Base-by-base conservation (phyloP, 1,140 invertebrate genomes). In the Hypothenemus hampei region DNA sequence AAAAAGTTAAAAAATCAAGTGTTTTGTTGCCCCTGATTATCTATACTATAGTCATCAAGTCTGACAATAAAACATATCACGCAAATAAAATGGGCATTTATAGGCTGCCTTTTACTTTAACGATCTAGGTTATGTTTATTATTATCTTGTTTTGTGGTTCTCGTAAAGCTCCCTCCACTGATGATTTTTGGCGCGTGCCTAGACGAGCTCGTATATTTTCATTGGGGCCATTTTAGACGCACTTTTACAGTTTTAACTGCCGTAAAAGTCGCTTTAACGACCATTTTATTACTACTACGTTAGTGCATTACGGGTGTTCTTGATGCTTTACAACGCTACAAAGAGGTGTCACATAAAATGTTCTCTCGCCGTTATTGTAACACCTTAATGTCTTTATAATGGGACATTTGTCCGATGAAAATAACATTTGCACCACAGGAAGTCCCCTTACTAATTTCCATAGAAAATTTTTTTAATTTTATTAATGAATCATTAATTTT, bases 181-280 rank as follows among this genome's bases (percentile, higher is more conserved):
- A 67, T 62, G 61, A 67, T 59, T 57, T 63, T 49, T 64, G 61
- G 62, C 67, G 61, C 67, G 66, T 66, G 65, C 65, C 67, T 66
- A 66, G 66, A 61, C 54, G 61, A 59, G 60, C 49, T 63, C 65
- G 63, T 46, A 48, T 66, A 63, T 69, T 66, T 69, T 69, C 65
- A 63, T 65, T 53, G 46, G 31, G 62, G 57, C 62, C 58, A 62
- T 66, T 66, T 36, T 57, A 63, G 65, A 69, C 67, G 65, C 67
- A 68, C 65, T 65, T 67, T 66, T 69, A 69, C 63, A 66, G 61
- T 69, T 69, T 69, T 69, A 69, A 69, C 63, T 67, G 65, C 61
- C 62, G 62, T 69, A 68, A 69, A 69, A 68, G 65, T 67, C 68
- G 52, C 58, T 66, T 69, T 69, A 67, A 68, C 61, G 65, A 52